These are phyloP conservation scores for Acromyrmex charruanus DNA, from an alignment of 1,140 invertebrate genomes.

Conservation along the genomic window DNA sequence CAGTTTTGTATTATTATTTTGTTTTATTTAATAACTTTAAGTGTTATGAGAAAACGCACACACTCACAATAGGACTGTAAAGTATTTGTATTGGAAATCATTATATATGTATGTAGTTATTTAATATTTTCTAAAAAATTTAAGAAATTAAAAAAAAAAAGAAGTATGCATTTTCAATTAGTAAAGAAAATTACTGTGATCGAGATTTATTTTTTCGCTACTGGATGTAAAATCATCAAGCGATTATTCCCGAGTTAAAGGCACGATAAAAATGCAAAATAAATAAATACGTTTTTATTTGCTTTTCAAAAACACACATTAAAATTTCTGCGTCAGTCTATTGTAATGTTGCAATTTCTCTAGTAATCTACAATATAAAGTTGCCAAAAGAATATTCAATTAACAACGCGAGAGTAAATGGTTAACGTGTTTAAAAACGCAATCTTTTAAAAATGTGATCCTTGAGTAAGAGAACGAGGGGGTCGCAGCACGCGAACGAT, in stretches of 20 bases:
- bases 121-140: too few relatives aligned
- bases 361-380: not conserved
- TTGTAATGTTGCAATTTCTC: not conserved
- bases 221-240: too few relatives aligned
- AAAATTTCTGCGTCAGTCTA: not conserved
- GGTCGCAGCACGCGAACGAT: slow-evolving; percentile 80
- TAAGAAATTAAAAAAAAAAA: too few relatives aligned
- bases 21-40: too few relatives aligned
- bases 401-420: not conserved
- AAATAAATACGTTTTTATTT: not conserved
- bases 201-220: too few relatives aligned
- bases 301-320: not conserved
- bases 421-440: slow-evolving; percentile 18
- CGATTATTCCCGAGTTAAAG: not conserved
- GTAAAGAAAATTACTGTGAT: too few relatives aligned
- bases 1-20: too few relatives aligned
- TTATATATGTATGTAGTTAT: too few relatives aligned
- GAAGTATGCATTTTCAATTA: too few relatives aligned
- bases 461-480: slow-evolving; percentile 33
- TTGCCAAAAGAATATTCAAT: slow-evolving; percentile 24
- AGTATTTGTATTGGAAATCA: too few relatives aligned
- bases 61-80: too few relatives aligned
- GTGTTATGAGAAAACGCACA: too few relatives aligned
- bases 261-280: not conserved
- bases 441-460: slow-evolving; percentile 24